Evolutionary conservation across 2,888 invertebrate species (phyloP), one percentile per base, ranked within the genome.

Genomic region (Panopea generosa): DNA sequence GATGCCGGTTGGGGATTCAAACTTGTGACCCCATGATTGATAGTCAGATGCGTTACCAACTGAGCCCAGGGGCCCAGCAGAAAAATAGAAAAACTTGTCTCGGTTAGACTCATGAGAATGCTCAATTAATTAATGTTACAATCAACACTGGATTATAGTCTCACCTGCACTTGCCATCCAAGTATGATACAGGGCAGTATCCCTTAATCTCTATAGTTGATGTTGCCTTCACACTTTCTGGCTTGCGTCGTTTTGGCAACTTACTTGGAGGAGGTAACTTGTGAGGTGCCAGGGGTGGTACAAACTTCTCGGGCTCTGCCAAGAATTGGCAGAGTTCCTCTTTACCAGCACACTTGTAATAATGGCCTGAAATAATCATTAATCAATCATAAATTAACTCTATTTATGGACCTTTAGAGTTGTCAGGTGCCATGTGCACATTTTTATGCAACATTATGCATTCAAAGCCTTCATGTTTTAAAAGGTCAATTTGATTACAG

Each of bases 151-250:
- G n/a, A n/a, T n/a, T n/a, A n/a, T n/a, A n/a, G n/a, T n/a, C 80
- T 40, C 72, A 92, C 90, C 91, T 90, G 84, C 86, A 86, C 60
- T 91, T 89, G 22, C 93, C 93, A 81, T 91, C 91, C 29, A 90
- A 79, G 85, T 89, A 93, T 2, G 92, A 92, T 14, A 93, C 93
- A 2, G 93, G 92, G 79, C 93, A 93, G 81, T 92, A 93, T 14
- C 92, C 91, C 50, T 88, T 85, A 20, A 93, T 74, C 75, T 92
- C 90, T 20, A 90, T 76, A 18, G 79, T 78, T 38, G 84, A 85
- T 59, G 83, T 70, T n/a, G 82, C 82, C 29, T 84, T 83, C 3
- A 89, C 87, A 3, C 90, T 87, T 3, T 84, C 84, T 7, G 84
- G 85, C n/a, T 71, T 82, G 2, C 84, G 83, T 66, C 90, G 78